Percentiles rank a stretch among this genome's conserved stretches.
phyloP scores from a whole-genome alignment of 1,140 invertebrate genomes.

The Lycorma delicatula region DNA sequence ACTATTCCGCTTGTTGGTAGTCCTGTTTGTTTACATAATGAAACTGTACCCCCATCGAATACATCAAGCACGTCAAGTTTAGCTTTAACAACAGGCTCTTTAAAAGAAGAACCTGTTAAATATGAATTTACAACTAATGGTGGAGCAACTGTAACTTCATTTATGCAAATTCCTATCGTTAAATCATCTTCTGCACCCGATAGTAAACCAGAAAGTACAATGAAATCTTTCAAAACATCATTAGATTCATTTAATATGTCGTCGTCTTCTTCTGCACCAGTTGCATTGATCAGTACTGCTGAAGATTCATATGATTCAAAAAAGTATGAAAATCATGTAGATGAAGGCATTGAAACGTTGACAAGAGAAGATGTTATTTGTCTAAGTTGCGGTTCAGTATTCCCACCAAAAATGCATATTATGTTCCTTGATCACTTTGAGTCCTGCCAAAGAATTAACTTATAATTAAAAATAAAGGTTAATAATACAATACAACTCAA shows the following conservation, averaged over 20 bases:
- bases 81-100: too few relatives aligned
- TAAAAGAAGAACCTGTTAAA: slow-evolving; percentile 11
- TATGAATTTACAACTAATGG: slow-evolving; percentile 5
- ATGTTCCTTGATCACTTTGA: slow-evolving; percentile 34
- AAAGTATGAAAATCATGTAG: background rate
- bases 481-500: too few relatives aligned
- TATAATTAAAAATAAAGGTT: too few relatives aligned
- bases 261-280: slow-evolving; percentile 3
- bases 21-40: background rate
- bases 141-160: slow-evolving; percentile 19
- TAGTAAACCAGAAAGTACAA: slow-evolving; percentile 1
- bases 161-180: slow-evolving; percentile 19
- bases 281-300: background rate
- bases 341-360: slow-evolving; percentile 23
- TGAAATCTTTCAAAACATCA: slow-evolving; percentile 8
- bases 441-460: slow-evolving; percentile 25
- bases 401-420: slow-evolving; percentile 30
- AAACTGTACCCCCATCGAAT: background rate
- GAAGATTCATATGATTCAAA: background rate
- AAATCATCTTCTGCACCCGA: slow-evolving; percentile 23
- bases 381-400: slow-evolving; percentile 30
- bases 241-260: slow-evolving; percentile 13
- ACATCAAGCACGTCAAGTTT: too few relatives aligned
- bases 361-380: slow-evolving; percentile 30
- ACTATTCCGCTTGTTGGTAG: slow-evolving; percentile 12